Conservation (phyloP, 92 coral and sea anemone species). For the Porites cylindrica region DNA sequence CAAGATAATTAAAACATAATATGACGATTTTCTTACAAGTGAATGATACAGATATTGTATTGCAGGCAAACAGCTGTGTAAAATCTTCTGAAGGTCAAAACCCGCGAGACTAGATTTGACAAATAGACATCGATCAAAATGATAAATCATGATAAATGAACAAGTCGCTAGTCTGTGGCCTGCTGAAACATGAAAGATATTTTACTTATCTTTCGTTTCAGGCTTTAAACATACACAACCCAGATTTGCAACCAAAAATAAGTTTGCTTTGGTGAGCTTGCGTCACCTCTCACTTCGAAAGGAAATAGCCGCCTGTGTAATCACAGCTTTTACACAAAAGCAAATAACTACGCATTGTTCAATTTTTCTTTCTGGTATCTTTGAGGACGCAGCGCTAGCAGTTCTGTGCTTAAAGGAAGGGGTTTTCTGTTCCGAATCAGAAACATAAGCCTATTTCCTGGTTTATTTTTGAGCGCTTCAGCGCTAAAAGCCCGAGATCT, state of each 20-base stretch:
- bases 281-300: background rate
- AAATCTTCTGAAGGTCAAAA: background rate
- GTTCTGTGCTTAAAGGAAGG: background rate
- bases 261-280: background rate
- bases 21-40: background rate
- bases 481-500: background rate
- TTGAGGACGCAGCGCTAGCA: background rate
- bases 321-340: conserved; percentile 30
- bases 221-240: background rate
- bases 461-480: conserved; percentile 20
- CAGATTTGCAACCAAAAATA: background rate
- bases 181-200: conserved; percentile 11
- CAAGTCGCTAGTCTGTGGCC: background rate
- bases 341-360: conserved; percentile 10
- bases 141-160: conserved; percentile 4
- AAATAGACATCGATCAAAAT: conserved; percentile 1
- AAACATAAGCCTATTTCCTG: conserved; percentile 1
- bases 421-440: background rate
- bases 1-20: background rate
- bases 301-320: conserved; percentile 18
- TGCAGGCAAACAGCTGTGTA: conserved; percentile 9
- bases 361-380: background rate
- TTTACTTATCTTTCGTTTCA: background rate
- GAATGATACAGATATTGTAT: background rate
- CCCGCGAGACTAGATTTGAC: background rate